These are phyloP conservation scores for Gasterosteus nipponicus DNA, from an alignment of 2,113 vertebrate species.

Conservation along the genomic window DNA sequence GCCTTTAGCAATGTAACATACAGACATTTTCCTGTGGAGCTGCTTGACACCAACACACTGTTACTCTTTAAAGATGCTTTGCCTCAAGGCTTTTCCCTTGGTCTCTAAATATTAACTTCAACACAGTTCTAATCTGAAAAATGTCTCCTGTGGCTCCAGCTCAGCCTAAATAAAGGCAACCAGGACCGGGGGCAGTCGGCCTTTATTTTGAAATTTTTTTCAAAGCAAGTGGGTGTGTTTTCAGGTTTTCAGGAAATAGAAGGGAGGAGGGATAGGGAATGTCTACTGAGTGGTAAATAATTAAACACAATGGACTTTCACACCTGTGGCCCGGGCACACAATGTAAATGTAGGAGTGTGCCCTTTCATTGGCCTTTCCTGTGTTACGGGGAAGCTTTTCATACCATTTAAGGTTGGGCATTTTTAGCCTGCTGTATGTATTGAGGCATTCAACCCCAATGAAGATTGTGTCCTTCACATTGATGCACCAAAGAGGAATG, in stretches of 20 bases:
- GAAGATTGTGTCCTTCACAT: slow-evolving; percentile 12
- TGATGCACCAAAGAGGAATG: neutral
- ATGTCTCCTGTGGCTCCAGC: neutral
- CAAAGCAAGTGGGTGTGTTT: slow-evolving; percentile 8
- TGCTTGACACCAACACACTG: neutral
- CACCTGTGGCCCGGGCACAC: slow-evolving; percentile 66
- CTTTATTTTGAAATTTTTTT: slow-evolving; percentile 5
- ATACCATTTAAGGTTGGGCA: slow-evolving; percentile 34
- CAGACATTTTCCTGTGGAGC: neutral
- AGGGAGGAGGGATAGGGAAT: slow-evolving; percentile 65
- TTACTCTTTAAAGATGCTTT: neutral
- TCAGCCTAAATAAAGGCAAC: neutral
- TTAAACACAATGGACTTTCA: slow-evolving; percentile 84
- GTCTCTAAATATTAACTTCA: neutral
- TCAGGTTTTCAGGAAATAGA: slow-evolving; percentile 61
- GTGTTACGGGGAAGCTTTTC: slow-evolving; percentile 30
- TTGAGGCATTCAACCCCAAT: slow-evolving; percentile 41
- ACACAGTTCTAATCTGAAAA: neutral
- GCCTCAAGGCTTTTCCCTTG: neutral
- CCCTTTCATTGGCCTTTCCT: slow-evolving; percentile 68
- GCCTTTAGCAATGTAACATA: neutral
- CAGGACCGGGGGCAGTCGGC: neutral
- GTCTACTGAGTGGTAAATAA: slow-evolving; percentile 77
- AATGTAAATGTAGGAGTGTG: slow-evolving; percentile 66
- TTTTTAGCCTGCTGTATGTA: slow-evolving; percentile 48